Evolutionary conservation across 2,797 vertebrate genomes (phyloP), one percentile per base, ranked within the genome.

Genomic region (Danio kyathit): DNA sequence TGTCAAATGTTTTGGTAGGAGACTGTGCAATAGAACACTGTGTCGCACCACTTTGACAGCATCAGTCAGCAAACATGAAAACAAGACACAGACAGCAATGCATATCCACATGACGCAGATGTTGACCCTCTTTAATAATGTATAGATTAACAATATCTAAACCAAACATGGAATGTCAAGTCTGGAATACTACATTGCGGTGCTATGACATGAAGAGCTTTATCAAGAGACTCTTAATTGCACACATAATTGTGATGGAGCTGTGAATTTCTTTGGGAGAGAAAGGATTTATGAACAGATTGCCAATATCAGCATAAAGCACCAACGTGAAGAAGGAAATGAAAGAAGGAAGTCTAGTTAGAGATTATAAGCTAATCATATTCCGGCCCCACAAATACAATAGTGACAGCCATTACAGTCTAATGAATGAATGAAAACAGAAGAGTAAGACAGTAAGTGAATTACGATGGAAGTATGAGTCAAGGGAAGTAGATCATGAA

Each of bases 361-460:
- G 9, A 14, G 74, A 76, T 14, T 67, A 38, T 57, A 67, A 52
- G 14, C 51, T 67, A 77, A 77, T 77, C 17, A 16, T 29, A 76
- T 66, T 76, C 10, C 9, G 66, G 76, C 44, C 41, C 61, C 74
- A 29, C 29, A 29, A 29, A 44, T 5, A 70, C 29, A 69, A 46
- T 6, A 43, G 52, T 59, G 54, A 6, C 19, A 29, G 17, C 49
- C 13, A 65, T 54, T 54, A 44, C 64, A 6, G 60, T 29, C 49
- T 29, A 8, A 67, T 29, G 1, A 29, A 3, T 67, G 48, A 59
- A 77, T 48, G 8, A 67, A 19, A 40, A 70, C 63, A 57, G 69
- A 19, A 46, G 10, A 29, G 43, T 13, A 38, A 38, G 40, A 13
- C 52, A 52, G 21, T 40, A 38, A 67, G 21, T 67, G 19, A 77